phyloP scores from a whole-genome alignment of 2,888 invertebrate genomes.

The Lottia gigantea region DNA sequence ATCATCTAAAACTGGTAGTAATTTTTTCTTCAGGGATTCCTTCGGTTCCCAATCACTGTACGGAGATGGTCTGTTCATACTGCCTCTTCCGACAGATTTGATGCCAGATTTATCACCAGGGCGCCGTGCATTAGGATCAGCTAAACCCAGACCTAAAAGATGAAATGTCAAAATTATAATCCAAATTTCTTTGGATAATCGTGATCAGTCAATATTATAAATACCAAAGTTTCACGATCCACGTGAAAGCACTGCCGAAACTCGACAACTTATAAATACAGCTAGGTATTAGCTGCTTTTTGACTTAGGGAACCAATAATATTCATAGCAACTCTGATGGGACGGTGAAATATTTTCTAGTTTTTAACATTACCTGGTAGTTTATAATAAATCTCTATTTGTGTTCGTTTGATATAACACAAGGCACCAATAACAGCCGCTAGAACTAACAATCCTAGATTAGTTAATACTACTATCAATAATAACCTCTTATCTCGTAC shows the following conservation, averaged over 20 bases:
- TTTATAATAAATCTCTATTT: slow-evolving; percentile 49
- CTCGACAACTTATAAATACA: no score
- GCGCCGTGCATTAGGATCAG: slow-evolving; percentile 8
- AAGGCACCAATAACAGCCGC: slow-evolving; percentile 50
- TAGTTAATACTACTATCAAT: slow-evolving; percentile 45
- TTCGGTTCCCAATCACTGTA: slow-evolving; percentile 54
- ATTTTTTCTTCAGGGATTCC: slow-evolving; percentile 34
- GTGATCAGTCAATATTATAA: no score
- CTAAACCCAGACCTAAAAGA: background rate
- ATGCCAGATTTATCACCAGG: background rate
- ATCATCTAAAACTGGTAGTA: slow-evolving; percentile 51
- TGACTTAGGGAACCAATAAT: no score
- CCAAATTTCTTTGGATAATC: no score
- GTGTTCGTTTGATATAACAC: slow-evolving; percentile 49
- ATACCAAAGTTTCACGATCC: no score
- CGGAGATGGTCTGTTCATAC: slow-evolving; percentile 24
- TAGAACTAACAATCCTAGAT: slow-evolving; percentile 46
- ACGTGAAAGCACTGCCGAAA: no score
- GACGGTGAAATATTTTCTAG: no score
- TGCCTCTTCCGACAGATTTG: background rate
- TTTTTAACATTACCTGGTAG: slow-evolving; percentile 44
- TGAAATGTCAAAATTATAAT: no score
- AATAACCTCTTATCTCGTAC: slow-evolving; percentile 36
- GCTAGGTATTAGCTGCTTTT: no score
- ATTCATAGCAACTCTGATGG: no score